Evolutionary conservation across 2,113 vertebrate species (phyloP).

Genomic region (Tenebrosternarchus preto): DNA sequence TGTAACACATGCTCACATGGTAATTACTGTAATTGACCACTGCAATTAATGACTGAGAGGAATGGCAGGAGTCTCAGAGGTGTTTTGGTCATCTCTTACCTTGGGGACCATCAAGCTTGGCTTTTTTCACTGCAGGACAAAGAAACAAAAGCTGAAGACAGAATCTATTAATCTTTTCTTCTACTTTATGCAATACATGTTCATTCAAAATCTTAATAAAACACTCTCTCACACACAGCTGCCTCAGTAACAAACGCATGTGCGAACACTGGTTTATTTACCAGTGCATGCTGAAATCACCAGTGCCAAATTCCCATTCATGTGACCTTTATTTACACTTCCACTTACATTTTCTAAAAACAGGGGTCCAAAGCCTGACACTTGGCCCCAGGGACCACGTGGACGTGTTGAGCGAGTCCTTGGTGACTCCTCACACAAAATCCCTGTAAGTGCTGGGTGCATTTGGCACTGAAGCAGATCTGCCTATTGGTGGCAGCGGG

Average conservation of each 20-base stretch:
- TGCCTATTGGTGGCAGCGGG: too few species aligned
- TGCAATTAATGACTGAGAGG: background rate
- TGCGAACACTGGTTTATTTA: background rate
- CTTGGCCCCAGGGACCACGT: background rate
- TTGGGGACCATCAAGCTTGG: constrained; percentile 94
- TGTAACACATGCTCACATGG: background rate
- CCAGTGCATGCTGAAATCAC: too few species aligned
- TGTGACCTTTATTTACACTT: too few species aligned
- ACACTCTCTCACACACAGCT: background rate
- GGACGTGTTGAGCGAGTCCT: background rate
- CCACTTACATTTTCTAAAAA: too few species aligned
- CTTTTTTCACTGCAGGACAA: constrained; percentile 92
- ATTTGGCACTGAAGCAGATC: too few species aligned
- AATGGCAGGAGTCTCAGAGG: background rate
- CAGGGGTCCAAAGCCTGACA: background rate
- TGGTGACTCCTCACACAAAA: background rate
- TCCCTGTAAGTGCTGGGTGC: background rate
- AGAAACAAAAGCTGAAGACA: constrained; percentile 63
- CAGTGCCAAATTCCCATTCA: too few species aligned
- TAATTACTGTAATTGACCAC: too few species aligned
- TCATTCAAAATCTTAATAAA: background rate
- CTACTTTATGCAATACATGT: background rate
- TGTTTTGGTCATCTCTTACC: constrained; percentile 73
- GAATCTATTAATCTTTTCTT: background rate
- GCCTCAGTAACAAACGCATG: background rate